phyloP scores from a whole-genome alignment of 2,888 invertebrate species.

The Choristoneura rosaceana region DNA sequence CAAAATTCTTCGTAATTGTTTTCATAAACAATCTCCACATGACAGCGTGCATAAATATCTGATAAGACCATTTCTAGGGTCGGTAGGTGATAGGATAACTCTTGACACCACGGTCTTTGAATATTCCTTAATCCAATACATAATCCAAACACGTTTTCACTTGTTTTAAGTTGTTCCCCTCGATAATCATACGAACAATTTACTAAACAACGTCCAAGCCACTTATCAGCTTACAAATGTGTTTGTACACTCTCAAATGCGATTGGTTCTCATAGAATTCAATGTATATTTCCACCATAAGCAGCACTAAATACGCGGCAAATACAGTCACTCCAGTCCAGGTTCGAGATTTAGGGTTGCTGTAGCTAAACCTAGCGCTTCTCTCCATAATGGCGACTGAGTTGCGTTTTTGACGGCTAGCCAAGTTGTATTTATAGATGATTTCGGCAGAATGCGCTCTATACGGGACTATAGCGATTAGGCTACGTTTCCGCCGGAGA shows the following conservation, averaged over 20 bases:
- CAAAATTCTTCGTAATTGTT: too few species aligned
- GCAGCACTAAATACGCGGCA: constrained; percentile 67
- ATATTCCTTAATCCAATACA: too few species aligned
- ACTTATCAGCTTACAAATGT: constrained; percentile 51
- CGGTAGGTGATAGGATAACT: too few species aligned
- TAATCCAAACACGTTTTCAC: too few species aligned
- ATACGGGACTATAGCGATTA: too few species aligned
- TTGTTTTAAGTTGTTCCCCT: background rate
- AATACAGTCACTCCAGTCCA: constrained; percentile 78
- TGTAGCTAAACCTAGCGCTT: constrained; percentile 62
- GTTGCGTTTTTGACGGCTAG: constrained; percentile 20
- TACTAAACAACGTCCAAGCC: constrained; percentile 23
- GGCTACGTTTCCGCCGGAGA: too few species aligned
- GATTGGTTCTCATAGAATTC: constrained; percentile 71
- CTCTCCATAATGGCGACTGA: constrained; percentile 54
- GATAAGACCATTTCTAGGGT: too few species aligned
- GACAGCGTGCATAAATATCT: too few species aligned
- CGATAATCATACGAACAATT: background rate
- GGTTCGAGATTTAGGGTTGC: constrained; percentile 61
- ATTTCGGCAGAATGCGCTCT: background rate
- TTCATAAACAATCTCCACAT: too few species aligned
- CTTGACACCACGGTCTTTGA: too few species aligned
- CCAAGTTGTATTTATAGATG: constrained; percentile 13
- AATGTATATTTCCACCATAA: constrained; percentile 73
- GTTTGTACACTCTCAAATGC: constrained; percentile 65